These are phyloP conservation scores for Hyperopisus bebe DNA, from an alignment of 2,113 vertebrate genomes.

Conservation along the genomic window DNA sequence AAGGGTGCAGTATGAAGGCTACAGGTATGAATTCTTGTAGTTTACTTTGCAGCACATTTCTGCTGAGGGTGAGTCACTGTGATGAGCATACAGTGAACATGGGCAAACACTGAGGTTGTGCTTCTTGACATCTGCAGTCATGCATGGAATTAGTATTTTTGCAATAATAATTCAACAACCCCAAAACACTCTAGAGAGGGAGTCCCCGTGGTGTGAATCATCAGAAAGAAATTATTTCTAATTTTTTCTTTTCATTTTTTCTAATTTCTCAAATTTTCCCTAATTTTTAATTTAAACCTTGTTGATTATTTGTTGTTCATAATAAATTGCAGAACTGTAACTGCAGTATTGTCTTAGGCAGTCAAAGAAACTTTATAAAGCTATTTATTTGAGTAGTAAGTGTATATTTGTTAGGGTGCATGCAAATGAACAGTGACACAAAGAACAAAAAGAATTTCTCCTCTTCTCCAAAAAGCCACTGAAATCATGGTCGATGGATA, in stretches of 20 bases:
- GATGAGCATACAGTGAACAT: background rate
- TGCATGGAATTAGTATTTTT: background rate
- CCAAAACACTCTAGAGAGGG: background rate
- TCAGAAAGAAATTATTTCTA: background rate
- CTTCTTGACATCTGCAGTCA: background rate
- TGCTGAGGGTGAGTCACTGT: background rate
- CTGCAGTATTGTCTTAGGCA: background rate
- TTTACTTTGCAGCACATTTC: background rate
- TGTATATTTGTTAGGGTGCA: background rate
- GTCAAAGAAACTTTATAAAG: background rate
- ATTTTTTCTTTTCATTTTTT: background rate
- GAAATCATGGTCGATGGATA: background rate
- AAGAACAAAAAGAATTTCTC: background rate
- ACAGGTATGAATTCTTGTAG: background rate
- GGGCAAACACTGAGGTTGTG: background rate
- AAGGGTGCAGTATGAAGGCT: background rate
- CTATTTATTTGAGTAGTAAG: background rate
- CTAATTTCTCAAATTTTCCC: background rate
- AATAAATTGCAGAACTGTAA: background rate
- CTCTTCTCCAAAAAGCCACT: background rate
- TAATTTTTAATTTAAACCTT: background rate
- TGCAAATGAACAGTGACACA: background rate
- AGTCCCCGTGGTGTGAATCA: background rate
- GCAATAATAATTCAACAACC: background rate
- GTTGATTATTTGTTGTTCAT: background rate